phyloP scores from a whole-genome alignment of 2,797 vertebrate genomes.

The Atherinosoma microstoma region DNA sequence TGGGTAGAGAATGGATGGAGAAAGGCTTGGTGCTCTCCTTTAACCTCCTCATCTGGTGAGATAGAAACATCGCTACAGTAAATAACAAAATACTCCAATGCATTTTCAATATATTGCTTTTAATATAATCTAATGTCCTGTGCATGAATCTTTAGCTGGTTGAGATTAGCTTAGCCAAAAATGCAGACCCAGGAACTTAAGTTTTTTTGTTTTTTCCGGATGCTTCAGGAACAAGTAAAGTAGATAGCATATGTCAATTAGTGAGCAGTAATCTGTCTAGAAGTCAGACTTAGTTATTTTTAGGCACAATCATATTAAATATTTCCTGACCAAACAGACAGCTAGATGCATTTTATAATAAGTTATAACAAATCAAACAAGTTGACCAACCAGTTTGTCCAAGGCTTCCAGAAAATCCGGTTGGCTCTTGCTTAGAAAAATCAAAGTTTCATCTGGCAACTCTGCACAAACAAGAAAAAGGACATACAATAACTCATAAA shows the following conservation, averaged over 20 bases:
- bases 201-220: not conserved
- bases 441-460: conserved; percentile 82
- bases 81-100: not conserved
- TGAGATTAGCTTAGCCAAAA: no score
- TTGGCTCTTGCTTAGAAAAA: conserved; percentile 81
- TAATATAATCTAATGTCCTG: no score
- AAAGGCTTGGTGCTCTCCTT: conserved; percentile 47
- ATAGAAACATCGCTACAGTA: not conserved
- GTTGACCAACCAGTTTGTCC: conserved; percentile 83
- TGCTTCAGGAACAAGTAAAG: no score
- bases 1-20: conserved; percentile 65
- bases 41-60: conserved; percentile 50
- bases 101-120: no score
- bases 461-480: conserved; percentile 73
- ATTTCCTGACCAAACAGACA: not conserved
- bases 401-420: conserved; percentile 81
- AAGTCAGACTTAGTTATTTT: not conserved
- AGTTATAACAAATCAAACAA: not conserved
- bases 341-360: not conserved
- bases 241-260: not conserved
- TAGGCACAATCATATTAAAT: not conserved
- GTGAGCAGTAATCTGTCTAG: not conserved
- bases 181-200: not conserved
- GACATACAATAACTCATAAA: not conserved
- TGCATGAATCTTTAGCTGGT: no score